Evolutionary conservation across 2,113 vertebrate genomes (phyloP).

Genomic region (Osmerus eperlanus): DNA sequence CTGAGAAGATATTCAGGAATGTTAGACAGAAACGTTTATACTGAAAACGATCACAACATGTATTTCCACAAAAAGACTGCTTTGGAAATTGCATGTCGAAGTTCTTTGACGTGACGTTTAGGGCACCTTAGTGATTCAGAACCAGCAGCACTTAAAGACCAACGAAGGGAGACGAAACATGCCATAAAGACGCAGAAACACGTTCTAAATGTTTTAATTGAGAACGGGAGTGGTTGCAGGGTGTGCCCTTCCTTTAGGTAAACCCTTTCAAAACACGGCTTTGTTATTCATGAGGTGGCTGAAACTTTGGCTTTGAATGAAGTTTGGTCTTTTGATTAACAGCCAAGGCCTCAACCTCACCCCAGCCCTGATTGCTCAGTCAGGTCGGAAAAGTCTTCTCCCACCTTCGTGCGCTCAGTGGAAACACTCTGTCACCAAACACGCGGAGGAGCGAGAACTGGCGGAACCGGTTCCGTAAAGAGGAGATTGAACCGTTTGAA

Average conservation of each 20-base stretch:
- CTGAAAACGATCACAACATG: too few species aligned
- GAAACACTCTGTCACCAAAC: slow-evolving; percentile 26
- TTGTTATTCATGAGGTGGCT: slow-evolving; percentile 37
- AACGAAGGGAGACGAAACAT: slow-evolving; percentile 27
- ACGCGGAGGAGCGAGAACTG: neutral
- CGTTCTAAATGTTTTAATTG: slow-evolving; percentile 31
- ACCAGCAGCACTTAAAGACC: slow-evolving; percentile 17
- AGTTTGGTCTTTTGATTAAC: slow-evolving; percentile 36
- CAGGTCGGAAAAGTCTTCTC: slow-evolving; percentile 24
- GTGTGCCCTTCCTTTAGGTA: slow-evolving; percentile 26
- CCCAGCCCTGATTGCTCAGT: slow-evolving; percentile 31
- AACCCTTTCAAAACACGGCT: slow-evolving; percentile 26
- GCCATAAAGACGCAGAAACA: slow-evolving; percentile 10
- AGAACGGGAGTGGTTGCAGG: slow-evolving; percentile 42
- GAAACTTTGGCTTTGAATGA: slow-evolving; percentile 35
- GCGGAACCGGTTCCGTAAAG: slow-evolving; percentile 28
- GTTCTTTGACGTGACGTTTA: neutral
- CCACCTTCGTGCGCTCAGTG: slow-evolving; percentile 38
- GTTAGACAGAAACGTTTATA: too few species aligned
- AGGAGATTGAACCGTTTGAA: neutral
- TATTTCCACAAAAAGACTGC: too few species aligned
- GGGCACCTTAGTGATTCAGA: slow-evolving; percentile 7
- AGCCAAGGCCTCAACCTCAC: slow-evolving; percentile 45
- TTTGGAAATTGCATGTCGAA: too few species aligned
- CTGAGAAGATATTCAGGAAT: neutral